phyloP scores from a whole-genome alignment of 64 coral and sea anemone genomes.

The Stylophora pistillata region DNA sequence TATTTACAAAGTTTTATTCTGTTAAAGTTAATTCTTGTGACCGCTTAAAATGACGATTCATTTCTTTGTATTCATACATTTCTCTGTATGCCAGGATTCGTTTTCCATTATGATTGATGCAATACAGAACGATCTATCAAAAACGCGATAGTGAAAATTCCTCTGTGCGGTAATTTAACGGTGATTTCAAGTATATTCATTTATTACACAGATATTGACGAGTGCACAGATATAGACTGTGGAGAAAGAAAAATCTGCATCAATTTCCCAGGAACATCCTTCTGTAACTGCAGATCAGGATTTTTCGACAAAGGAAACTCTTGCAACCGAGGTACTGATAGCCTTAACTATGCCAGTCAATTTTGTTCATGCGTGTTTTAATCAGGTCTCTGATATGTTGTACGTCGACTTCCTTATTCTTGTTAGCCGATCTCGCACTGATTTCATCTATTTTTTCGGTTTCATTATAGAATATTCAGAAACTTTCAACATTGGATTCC shows the following conservation, averaged over 20 bases:
- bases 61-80: too few relatives aligned
- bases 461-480: background rate
- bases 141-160: too few relatives aligned
- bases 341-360: too few relatives aligned
- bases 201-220: conserved; percentile 11
- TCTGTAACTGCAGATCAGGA: conserved; percentile 10
- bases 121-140: too few relatives aligned
- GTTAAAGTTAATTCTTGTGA: too few relatives aligned
- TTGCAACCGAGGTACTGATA: background rate
- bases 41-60: too few relatives aligned
- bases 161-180: background rate
- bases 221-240: background rate
- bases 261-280: background rate
- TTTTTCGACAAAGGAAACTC: background rate
- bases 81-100: too few relatives aligned
- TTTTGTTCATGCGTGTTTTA: too few relatives aligned
- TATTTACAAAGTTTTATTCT: too few relatives aligned
- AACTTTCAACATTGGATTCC: background rate
- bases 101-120: too few relatives aligned
- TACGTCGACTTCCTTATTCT: background rate
- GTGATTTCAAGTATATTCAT: background rate
- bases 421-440: too few relatives aligned
- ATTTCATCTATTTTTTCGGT: background rate
- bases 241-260: background rate
- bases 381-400: background rate